Evolutionary conservation across 2,113 vertebrate genomes (phyloP).

Genomic region (Miniopterus natalensis): DNA sequence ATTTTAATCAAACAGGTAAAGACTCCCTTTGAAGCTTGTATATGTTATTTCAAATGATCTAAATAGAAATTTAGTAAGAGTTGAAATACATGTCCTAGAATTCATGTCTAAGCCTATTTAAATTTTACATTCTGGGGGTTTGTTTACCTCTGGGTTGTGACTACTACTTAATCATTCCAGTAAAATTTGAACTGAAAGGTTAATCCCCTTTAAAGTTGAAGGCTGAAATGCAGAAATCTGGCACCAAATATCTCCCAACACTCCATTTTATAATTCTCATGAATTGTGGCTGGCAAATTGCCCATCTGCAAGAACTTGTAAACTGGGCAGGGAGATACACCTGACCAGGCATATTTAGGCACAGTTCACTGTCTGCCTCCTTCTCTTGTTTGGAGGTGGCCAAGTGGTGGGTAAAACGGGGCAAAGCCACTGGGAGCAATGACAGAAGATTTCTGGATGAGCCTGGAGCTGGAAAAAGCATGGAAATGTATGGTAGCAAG

Average conservation of each 20-base stretch:
- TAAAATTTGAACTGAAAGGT: not conserved
- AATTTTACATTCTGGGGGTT: not conserved
- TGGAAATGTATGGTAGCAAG: not conserved
- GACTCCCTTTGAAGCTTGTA: not conserved
- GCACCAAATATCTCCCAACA: not conserved
- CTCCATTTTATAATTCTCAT: not conserved
- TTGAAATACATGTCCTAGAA: not conserved
- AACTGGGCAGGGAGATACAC: not conserved
- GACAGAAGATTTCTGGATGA: not conserved
- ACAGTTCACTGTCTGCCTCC: not conserved
- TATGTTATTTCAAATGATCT: not conserved
- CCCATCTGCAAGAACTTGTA: not conserved
- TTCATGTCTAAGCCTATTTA: not conserved
- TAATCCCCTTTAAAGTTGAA: not conserved
- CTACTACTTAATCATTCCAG: not conserved
- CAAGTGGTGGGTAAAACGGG: too few relatives aligned
- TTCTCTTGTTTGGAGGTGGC: not conserved
- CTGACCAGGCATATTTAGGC: not conserved
- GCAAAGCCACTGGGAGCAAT: not conserved
- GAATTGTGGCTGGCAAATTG: not conserved
- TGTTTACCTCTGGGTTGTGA: conserved; percentile 23
- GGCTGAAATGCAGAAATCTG: not conserved
- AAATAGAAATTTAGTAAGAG: not conserved
- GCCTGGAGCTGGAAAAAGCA: not conserved
- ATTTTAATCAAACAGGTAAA: not conserved